Evolutionary conservation across 2,888 invertebrate species (phyloP).

Genomic region (Caenorhabditis sp.): DNA sequence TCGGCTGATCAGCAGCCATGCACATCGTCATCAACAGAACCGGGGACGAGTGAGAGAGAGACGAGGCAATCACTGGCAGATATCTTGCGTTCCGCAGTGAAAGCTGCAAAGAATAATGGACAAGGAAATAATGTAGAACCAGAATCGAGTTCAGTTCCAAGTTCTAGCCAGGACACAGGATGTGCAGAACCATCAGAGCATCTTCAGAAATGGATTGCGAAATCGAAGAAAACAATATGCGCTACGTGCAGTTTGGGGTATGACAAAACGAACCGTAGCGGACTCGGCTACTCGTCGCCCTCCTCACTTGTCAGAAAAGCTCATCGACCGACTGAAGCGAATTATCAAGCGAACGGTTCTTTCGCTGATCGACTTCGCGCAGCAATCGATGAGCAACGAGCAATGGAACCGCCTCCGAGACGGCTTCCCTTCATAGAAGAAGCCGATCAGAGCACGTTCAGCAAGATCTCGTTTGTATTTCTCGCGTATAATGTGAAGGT

Average conservation of each 20-base stretch:
- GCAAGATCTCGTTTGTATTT: neutral
- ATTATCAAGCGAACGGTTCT: neutral
- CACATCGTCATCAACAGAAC: neutral
- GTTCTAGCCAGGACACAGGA: neutral
- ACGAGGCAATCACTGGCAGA: neutral
- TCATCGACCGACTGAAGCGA: neutral
- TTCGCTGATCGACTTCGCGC: neutral
- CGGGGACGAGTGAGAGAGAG: too few species aligned
- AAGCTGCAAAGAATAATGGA: too few species aligned
- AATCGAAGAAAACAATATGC: neutral
- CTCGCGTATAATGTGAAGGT: conserved; percentile 16
- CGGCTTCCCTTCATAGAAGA: neutral
- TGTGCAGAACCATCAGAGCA: neutral
- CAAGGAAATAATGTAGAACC: too few species aligned
- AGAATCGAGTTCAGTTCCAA: too few species aligned
- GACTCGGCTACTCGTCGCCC: neutral
- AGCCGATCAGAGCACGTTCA: neutral
- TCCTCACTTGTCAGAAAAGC: neutral
- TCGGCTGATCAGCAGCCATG: neutral
- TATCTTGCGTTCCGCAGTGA: too few species aligned
- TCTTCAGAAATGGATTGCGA: neutral
- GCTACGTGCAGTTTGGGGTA: neutral
- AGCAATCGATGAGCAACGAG: neutral
- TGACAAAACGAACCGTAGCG: neutral
- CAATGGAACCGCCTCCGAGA: neutral